Evolutionary conservation across 2,113 vertebrate genomes (phyloP).

Genomic region (Daboia siamensis): DNA sequence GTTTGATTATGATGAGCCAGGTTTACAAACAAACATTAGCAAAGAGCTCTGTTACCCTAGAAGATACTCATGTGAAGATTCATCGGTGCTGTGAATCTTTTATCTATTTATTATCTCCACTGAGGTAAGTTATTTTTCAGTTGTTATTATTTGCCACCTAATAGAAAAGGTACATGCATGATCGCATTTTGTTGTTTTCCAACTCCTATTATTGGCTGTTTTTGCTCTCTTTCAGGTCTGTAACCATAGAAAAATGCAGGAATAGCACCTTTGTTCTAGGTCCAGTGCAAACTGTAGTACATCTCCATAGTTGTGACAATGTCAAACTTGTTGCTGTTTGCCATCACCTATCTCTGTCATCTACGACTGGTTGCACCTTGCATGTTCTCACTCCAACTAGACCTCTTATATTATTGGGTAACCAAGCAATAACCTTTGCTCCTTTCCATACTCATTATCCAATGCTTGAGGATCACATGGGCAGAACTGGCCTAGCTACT

Average conservation of each 20-base stretch:
- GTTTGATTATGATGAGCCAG: constrained; percentile 90
- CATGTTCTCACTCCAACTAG: constrained; percentile 83
- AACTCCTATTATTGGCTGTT: not conserved
- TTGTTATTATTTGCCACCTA: not conserved
- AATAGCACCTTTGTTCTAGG: constrained; percentile 88
- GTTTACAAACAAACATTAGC: constrained; percentile 92
- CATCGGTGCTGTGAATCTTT: constrained; percentile 89
- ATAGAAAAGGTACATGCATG: not conserved
- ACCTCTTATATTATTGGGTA: constrained; percentile 87
- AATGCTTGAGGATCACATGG: constrained; percentile 96
- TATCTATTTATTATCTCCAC: constrained; percentile 92
- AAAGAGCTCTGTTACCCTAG: constrained; percentile 88
- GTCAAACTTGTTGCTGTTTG: constrained; percentile 82
- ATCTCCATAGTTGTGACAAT: constrained; percentile 86
- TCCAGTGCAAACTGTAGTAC: constrained; percentile 82
- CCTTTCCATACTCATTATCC: constrained; percentile 94
- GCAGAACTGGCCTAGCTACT: constrained; percentile 86
- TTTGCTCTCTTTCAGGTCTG: constrained; percentile 71
- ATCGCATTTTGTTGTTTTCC: not conserved
- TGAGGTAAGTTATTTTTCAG: constrained; percentile 74
- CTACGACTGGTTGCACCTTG: constrained; percentile 77
- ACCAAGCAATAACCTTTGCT: constrained; percentile 79
- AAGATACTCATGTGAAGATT: constrained; percentile 84
- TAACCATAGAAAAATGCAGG: constrained; percentile 89
- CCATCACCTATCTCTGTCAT: constrained; percentile 75